These are phyloP conservation scores for Hemaris fuciformis DNA, from an alignment of 2,888 invertebrate genomes.

Conservation along the genomic window DNA sequence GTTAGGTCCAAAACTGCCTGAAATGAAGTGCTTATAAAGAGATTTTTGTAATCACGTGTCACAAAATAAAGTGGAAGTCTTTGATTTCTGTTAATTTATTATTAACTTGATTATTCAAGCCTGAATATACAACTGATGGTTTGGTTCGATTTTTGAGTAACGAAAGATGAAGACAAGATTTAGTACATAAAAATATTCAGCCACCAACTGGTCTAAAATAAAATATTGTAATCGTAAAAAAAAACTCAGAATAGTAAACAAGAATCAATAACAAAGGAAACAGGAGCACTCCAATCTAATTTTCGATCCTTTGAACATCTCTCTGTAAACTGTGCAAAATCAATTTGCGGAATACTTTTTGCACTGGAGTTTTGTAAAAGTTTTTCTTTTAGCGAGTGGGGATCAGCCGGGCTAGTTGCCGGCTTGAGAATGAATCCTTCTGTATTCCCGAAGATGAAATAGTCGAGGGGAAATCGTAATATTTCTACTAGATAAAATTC, in stretches of 20 bases:
- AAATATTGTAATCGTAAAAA: background rate
- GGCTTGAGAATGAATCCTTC: background rate
- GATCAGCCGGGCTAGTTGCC: background rate
- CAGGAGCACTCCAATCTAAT: background rate
- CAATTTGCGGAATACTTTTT: background rate
- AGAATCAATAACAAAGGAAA: background rate
- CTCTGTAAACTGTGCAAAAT: background rate
- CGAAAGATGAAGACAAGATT: too few relatives aligned
- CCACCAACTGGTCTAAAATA: too few relatives aligned
- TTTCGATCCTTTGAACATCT: background rate
- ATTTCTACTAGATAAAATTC: too few relatives aligned
- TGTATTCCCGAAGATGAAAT: background rate
- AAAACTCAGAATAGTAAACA: background rate
- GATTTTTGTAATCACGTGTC: too few relatives aligned
- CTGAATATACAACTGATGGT: too few relatives aligned
- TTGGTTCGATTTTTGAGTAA: too few relatives aligned
- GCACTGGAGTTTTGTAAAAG: background rate
- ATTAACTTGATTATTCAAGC: too few relatives aligned
- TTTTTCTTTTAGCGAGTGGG: background rate
- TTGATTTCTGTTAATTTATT: too few relatives aligned
- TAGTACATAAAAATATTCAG: too few relatives aligned
- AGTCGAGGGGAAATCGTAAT: background rate
- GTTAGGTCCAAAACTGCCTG: too few relatives aligned
- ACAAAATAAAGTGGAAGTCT: too few relatives aligned
- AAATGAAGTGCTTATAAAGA: too few relatives aligned